phyloP scores from a whole-genome alignment of 2,888 invertebrate genomes.

The Drepanosiphum platanoidis region DNA sequence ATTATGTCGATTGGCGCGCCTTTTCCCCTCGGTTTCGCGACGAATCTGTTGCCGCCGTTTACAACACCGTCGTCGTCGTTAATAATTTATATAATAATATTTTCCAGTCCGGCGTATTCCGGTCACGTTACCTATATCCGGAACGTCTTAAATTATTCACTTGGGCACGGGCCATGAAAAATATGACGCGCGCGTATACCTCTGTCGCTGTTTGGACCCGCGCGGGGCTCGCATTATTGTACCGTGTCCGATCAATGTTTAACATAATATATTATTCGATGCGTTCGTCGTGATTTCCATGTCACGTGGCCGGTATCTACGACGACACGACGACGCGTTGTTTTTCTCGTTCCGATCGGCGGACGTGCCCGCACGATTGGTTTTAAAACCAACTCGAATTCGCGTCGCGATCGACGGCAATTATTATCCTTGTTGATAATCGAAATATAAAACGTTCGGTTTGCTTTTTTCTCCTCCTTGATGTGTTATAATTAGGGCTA shows the following conservation, averaged over 20 bases:
- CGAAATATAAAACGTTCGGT: too few relatives aligned
- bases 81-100: background rate
- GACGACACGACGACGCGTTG: too few relatives aligned
- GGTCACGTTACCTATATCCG: constrained; percentile 21
- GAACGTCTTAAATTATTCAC: constrained; percentile 46
- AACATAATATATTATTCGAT: constrained; percentile 38
- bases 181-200: background rate
- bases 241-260: constrained; percentile 8
- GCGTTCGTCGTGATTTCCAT: background rate
- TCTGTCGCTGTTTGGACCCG: background rate
- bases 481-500: too few relatives aligned
- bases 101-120: constrained; percentile 26
- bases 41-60: background rate
- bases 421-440: too few relatives aligned
- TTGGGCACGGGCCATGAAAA: constrained; percentile 29
- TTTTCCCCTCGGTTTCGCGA: background rate
- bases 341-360: too few relatives aligned
- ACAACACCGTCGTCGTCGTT: background rate
- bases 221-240: background rate
- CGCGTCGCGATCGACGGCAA: too few relatives aligned
- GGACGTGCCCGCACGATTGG: too few relatives aligned
- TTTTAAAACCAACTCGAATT: too few relatives aligned
- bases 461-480: too few relatives aligned
- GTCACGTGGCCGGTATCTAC: too few relatives aligned
- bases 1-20: too few relatives aligned